Conservation (phyloP, 2,113 vertebrate genomes). For the Misgurnus anguillicaudatus region DNA sequence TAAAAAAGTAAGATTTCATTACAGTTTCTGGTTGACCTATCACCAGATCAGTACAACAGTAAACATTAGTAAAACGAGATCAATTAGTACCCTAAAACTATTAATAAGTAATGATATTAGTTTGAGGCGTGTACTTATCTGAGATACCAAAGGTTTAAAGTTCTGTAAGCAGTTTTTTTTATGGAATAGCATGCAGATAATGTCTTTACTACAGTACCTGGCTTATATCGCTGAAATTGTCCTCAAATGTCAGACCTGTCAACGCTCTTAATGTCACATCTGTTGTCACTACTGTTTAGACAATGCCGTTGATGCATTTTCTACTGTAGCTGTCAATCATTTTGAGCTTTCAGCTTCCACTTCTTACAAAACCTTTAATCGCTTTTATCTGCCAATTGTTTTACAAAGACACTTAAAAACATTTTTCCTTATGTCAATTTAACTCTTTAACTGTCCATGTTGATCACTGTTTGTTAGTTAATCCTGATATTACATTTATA, state of each 20-base stretch:
- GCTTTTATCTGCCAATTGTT: no score
- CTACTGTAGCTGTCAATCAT: no score
- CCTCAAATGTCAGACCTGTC: not conserved
- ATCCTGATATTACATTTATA: no score
- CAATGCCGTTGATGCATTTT: no score
- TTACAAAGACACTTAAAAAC: no score
- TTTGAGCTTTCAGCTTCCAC: no score
- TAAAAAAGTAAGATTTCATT: not conserved
- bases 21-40: not conserved
- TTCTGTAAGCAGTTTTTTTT: not conserved
- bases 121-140: constrained; percentile 17
- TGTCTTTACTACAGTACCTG: not conserved
- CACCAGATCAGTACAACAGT: not conserved
- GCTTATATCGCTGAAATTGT: not conserved
- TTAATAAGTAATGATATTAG: constrained; percentile 2
- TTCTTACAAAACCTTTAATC: no score
- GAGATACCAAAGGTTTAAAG: constrained; percentile 4
- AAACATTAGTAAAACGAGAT: not conserved
- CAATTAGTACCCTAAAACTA: not conserved
- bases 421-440: no score
- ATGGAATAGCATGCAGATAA: constrained; percentile 4
- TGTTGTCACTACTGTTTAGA: no score
- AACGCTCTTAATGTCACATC: no score
- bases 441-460: no score
- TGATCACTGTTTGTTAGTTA: no score